These are phyloP conservation scores for Anarhynchus alexandrinus DNA, from an alignment of 2,113 vertebrate genomes.

Conservation along the genomic window DNA sequence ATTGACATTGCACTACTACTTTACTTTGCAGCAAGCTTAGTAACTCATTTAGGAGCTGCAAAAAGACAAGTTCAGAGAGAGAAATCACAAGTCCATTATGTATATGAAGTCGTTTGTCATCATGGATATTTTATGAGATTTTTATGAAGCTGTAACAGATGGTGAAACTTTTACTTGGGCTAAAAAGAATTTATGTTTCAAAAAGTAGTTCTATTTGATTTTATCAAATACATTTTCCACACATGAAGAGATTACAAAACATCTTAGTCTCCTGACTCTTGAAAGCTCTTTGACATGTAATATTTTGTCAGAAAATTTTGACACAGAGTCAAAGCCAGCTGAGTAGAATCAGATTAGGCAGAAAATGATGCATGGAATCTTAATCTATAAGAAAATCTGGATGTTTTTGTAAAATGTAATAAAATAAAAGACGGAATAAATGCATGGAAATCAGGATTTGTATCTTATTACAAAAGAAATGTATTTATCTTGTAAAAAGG, in stretches of 20 bases:
- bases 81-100: neutral
- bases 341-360: neutral
- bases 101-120: neutral
- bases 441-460: slow-evolving; percentile 16
- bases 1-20: neutral
- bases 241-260: neutral
- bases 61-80: neutral
- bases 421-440: neutral
- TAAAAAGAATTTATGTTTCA: slow-evolving; percentile 22
- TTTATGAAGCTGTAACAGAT: slow-evolving; percentile 27
- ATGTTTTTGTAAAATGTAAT: neutral
- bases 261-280: neutral
- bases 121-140: slow-evolving; percentile 27
- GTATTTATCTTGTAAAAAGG: neutral
- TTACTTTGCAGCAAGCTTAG: neutral
- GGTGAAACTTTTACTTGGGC: slow-evolving; percentile 5
- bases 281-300: neutral
- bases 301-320: slow-evolving; percentile 21
- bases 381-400: slow-evolving; percentile 18
- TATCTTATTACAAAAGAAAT: neutral
- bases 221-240: neutral
- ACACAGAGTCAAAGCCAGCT: neutral
- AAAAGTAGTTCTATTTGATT: neutral
- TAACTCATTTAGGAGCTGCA: neutral
- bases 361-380: neutral